These are phyloP conservation scores for Seriola quinqueradiata DNA, from an alignment of 2,113 vertebrate genomes.

Conservation along the genomic window DNA sequence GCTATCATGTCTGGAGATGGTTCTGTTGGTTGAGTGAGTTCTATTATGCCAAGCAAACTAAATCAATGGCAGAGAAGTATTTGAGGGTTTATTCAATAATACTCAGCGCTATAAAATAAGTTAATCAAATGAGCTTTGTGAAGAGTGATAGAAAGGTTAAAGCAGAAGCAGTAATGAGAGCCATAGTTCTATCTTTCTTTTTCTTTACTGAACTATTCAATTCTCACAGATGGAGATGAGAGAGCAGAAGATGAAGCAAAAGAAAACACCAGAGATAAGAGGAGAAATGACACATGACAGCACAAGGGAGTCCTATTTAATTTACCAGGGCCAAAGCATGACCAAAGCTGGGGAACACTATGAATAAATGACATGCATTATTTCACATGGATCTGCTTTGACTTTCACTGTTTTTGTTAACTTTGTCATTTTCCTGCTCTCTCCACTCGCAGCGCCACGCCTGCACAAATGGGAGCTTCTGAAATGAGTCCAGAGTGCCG, in stretches of 20 bases:
- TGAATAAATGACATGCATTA: constrained; percentile 82
- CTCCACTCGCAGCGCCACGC: constrained; percentile 48
- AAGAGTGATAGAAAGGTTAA: constrained; percentile 27
- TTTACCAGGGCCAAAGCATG: constrained; percentile 67
- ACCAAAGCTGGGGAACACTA: constrained; percentile 66
- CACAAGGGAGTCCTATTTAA: constrained; percentile 61
- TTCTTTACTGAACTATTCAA: constrained; percentile 12
- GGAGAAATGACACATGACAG: constrained; percentile 56
- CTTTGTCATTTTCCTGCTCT: constrained; percentile 56
- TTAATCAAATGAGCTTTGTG: constrained; percentile 24
- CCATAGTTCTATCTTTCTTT: constrained; percentile 2
- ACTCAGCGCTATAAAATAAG: constrained; percentile 9
- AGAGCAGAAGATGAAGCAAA: constrained; percentile 39
- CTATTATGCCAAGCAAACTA: constrained; percentile 32
- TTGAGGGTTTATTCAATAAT: constrained; percentile 41
- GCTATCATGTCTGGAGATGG: background rate
- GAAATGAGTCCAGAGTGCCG: constrained; percentile 61
- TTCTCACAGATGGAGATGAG: constrained; percentile 52
- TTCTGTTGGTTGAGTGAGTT: constrained; percentile 28
- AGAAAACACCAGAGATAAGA: constrained; percentile 41
- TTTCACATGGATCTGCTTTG: constrained; percentile 64
- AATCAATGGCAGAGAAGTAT: constrained; percentile 26
- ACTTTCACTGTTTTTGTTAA: constrained; percentile 68
- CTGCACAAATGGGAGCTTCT: constrained; percentile 57
- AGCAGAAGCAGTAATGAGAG: constrained; percentile 7